Evolutionary conservation across 2,797 vertebrate species (phyloP), one percentile per base, ranked within the genome.

Genomic region (Etheostoma perlongum): DNA sequence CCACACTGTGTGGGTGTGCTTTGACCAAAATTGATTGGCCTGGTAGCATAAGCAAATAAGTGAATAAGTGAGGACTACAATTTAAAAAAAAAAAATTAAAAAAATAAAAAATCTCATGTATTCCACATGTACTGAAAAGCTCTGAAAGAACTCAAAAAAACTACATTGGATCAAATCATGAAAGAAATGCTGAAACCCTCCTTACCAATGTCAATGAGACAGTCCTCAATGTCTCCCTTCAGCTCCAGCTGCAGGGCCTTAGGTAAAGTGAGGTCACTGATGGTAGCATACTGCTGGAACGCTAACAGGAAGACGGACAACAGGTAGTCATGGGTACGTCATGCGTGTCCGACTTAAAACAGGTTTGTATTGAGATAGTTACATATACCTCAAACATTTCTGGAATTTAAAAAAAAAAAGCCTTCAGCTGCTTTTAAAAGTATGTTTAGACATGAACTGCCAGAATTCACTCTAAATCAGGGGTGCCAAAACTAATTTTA

Each of bases 181-280:
- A 47, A 65, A 63, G 5, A 47, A 33, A n/a, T 19, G 4, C 42
- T 6, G 12, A 30, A 7, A 3, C 60, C 27, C 2, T 55, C 71
- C 89, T 92, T 74, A 96, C 95, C 94, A 4, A 96, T 72, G 42
- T 93, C 92, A 19, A 93, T 84, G 6, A 96, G 87, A 58, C 94
- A 95, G 48, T 95, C 91, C 81, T 96, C 94, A n/a, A 94, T 92
- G 79, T 94, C 91, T 53, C 95, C 95, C 0, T 16, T 86, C 71
- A 96, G 88, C 76, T 96, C 88, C 67, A 88, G 9, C 42, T 92
- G 66, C 82, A 96, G 74, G 8, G 90, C 95, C 73, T 93, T 91
- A 0, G 91, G 89, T 46, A 96, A 72, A 0, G 86, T 84, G 5
- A 85, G 5, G 54, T 95, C 91, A 54, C 94, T 93, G 58, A 91